Percentiles rank a stretch among this genome's conserved stretches.
Evolutionary conservation across 2,797 vertebrate genomes (phyloP).

Genomic region (Melanotaenia pygmaea): DNA sequence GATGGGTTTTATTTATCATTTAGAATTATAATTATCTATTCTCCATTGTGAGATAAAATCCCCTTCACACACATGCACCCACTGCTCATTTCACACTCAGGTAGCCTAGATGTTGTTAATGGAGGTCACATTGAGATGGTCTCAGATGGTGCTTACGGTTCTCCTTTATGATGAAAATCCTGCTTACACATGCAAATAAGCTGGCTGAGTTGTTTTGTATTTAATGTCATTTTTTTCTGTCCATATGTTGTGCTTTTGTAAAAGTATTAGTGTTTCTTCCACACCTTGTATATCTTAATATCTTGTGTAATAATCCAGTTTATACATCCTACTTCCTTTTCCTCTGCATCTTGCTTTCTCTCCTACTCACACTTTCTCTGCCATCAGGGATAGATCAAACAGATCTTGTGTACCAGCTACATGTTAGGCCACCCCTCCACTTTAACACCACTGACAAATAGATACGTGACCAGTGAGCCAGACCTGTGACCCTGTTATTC

Average conservation of each 20-base stretch:
- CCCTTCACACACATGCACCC: conserved; percentile 8
- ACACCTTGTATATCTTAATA: background rate
- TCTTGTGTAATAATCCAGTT: background rate
- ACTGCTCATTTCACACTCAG: conserved; percentile 79
- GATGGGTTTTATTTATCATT: background rate
- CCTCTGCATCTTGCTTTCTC: conserved; percentile 21
- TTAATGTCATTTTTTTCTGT: background rate
- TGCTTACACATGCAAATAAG: conserved; percentile 5
- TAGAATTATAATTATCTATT: conserved; percentile 1
- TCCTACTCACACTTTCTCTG: conserved; percentile 7
- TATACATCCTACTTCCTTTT: conserved; percentile 1
- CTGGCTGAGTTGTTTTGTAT: background rate
- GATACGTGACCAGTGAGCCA: conserved; percentile 64
- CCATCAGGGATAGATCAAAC: conserved; percentile 49
- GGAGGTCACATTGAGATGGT: conserved; percentile 81
- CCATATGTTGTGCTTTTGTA: background rate
- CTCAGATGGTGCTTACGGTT: conserved; percentile 54
- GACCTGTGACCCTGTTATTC: conserved; percentile 74
- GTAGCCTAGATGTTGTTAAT: conserved; percentile 74
- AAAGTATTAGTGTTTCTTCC: background rate
- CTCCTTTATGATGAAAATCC: conserved; percentile 49
- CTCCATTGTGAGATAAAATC: background rate
- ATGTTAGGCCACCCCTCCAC: conserved; percentile 57
- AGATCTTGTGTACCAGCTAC: conserved; percentile 60
- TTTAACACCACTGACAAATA: conserved; percentile 77